Conservation (phyloP, 2,797 vertebrate species). For the Pipistrellus kuhlii region DNA sequence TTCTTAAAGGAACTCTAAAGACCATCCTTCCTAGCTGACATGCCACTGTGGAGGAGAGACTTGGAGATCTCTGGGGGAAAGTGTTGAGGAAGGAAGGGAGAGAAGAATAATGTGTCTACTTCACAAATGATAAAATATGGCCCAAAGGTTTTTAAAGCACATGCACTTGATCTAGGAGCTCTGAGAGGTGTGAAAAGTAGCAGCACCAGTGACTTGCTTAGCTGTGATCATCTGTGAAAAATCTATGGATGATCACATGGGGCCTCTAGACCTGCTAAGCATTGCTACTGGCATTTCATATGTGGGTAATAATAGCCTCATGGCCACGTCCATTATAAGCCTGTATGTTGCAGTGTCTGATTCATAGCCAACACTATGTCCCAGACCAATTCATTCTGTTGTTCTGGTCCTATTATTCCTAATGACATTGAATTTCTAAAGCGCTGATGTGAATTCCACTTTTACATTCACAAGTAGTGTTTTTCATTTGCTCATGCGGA, state of each 20-base stretch:
- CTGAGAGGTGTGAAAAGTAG: constrained; percentile 6
- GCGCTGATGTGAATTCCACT: neutral
- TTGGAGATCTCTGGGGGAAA: constrained; percentile 8
- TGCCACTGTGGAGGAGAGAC: constrained; percentile 39
- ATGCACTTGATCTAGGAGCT: neutral
- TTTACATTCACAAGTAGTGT: neutral
- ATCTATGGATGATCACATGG: neutral
- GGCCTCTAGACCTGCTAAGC: neutral
- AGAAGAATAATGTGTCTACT: constrained; percentile 39
- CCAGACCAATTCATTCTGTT: constrained; percentile 41
- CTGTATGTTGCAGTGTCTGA: constrained; percentile 41
- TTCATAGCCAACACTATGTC: constrained; percentile 37
- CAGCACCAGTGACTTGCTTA: neutral
- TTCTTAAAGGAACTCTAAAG: constrained; percentile 59
- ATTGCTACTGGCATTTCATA: constrained; percentile 28
- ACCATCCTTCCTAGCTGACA: constrained; percentile 63
- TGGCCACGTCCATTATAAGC: constrained; percentile 58
- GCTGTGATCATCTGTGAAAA: constrained; percentile 9
- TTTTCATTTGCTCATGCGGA: constrained; percentile 56
- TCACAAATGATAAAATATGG: constrained; percentile 62
- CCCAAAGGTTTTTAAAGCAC: neutral
- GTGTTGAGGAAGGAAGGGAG: constrained; percentile 10
- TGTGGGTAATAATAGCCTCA: constrained; percentile 18
- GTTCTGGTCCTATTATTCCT: neutral
- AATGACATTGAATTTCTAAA: constrained; percentile 30